These are phyloP conservation scores for Coranthus polyacanthus DNA, from an alignment of 2,797 vertebrate species.

Conservation along the genomic window DNA sequence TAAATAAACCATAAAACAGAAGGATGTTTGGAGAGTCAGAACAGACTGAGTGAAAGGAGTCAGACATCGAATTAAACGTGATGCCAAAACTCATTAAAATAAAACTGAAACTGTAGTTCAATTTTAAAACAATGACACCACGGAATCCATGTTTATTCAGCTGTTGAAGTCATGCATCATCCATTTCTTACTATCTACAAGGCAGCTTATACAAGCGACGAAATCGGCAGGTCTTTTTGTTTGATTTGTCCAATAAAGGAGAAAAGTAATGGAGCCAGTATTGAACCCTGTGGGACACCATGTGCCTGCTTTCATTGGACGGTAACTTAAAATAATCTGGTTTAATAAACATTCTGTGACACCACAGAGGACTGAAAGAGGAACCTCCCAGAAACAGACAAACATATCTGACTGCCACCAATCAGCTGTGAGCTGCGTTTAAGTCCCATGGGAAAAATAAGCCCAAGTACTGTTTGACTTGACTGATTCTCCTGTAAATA, in stretches of 20 bases:
- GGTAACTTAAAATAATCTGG: not conserved
- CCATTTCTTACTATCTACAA: not conserved
- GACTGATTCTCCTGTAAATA: too few species aligned
- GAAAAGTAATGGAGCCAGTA: not conserved
- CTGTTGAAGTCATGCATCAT: not conserved
- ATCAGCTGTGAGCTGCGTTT: slow-evolving; percentile 4
- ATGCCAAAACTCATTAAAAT: too few species aligned
- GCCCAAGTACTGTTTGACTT: too few species aligned
- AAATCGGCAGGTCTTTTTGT: not conserved
- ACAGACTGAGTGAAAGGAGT: too few species aligned
- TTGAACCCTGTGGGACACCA: slow-evolving; percentile 32
- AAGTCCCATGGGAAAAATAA: too few species aligned
- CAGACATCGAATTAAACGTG: too few species aligned
- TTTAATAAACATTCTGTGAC: not conserved
- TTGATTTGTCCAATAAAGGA: not conserved
- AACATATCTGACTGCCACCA: slow-evolving; percentile 2
- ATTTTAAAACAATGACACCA: too few species aligned
- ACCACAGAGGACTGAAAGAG: not conserved
- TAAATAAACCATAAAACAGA: too few species aligned
- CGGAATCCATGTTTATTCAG: too few species aligned
- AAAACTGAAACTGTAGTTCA: too few species aligned
- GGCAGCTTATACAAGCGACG: not conserved
- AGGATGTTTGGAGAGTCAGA: too few species aligned
- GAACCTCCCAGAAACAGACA: slow-evolving; percentile 1
- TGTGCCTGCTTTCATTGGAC: not conserved